Conservation (phyloP, 1,140 invertebrate species). For the Drosophila tsacasi region DNA sequence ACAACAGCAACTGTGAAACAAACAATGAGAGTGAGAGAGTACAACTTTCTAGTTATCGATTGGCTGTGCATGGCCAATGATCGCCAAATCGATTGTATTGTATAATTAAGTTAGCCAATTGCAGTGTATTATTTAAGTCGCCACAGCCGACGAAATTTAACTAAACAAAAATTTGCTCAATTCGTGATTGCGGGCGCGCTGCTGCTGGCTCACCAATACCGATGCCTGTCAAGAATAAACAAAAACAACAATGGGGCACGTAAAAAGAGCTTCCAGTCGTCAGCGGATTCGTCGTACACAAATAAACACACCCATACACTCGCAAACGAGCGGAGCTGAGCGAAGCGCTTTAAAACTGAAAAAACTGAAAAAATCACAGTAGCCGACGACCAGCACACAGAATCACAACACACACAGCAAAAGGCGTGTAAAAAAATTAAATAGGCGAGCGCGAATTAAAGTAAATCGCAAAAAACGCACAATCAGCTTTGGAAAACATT, state of each 20-base stretch:
- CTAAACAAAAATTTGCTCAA: conserved; percentile 51
- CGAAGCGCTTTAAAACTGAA: conserved; percentile 45
- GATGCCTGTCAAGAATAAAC: conserved; percentile 21
- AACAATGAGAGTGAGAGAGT: background rate
- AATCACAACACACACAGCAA: conserved; percentile 26
- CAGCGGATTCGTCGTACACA: conserved; percentile 52
- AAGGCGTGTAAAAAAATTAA: conserved; percentile 16
- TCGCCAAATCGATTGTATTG: conserved; percentile 18
- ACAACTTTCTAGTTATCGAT: conserved; percentile 49
- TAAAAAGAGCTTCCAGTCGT: conserved; percentile 50
- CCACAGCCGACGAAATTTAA: conserved; percentile 16
- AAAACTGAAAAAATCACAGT: conserved; percentile 60
- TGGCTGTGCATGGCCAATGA: conserved; percentile 21
- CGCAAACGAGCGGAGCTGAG: conserved; percentile 29
- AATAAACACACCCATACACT: conserved; percentile 18
- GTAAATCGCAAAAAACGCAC: conserved; percentile 54
- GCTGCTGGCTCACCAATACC: conserved; percentile 13
- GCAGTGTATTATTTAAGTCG: conserved; percentile 31
- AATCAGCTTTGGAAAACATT: conserved; percentile 9
- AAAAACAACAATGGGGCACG: conserved; percentile 32
- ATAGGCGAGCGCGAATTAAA: conserved; percentile 49
- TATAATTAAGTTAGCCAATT: conserved; percentile 10
- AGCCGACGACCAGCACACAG: conserved; percentile 44
- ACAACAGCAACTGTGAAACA: background rate
- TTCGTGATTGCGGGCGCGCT: conserved; percentile 12